These are phyloP conservation scores for Nematostella vectensis DNA, from an alignment of 92 coral and sea anemone genomes.

Conservation along the genomic window DNA sequence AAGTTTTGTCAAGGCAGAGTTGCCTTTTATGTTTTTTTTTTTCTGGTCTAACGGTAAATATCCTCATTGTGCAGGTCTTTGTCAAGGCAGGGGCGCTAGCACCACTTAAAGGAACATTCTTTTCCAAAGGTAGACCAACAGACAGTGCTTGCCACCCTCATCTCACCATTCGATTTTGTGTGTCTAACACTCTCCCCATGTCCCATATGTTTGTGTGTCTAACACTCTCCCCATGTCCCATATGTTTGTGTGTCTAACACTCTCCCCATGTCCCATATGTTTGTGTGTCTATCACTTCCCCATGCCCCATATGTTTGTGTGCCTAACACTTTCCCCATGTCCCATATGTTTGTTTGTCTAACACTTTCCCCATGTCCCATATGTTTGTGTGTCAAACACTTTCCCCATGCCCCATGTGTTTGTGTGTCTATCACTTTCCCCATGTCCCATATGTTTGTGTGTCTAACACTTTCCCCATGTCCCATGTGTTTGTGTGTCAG, in stretches of 20 bases:
- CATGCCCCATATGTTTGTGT: neutral
- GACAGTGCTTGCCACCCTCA: too few relatives aligned
- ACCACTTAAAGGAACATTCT: constrained; percentile 93
- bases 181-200: too few relatives aligned
- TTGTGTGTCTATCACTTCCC: too few relatives aligned
- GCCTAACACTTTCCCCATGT: neutral
- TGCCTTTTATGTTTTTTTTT: too few relatives aligned
- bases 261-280: too few relatives aligned
- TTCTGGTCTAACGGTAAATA: too few relatives aligned
- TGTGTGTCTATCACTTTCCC: neutral
- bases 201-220: too few relatives aligned
- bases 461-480: neutral
- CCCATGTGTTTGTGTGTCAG: too few relatives aligned
- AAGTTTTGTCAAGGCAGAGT: too few relatives aligned
- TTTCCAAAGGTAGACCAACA: constrained; percentile 94
- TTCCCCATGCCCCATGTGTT: neutral
- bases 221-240: too few relatives aligned
- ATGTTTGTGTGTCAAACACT: neutral
- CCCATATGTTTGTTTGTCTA: neutral
- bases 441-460: neutral
- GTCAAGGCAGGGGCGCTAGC: constrained; percentile 81
- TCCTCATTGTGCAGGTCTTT: constrained; percentile 90
- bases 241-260: too few relatives aligned
- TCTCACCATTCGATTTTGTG: too few relatives aligned
- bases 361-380: neutral